Evolutionary conservation across 2,888 invertebrate species (phyloP), one percentile per base, ranked within the genome.

Genomic region (Pyralis farinalis): DNA sequence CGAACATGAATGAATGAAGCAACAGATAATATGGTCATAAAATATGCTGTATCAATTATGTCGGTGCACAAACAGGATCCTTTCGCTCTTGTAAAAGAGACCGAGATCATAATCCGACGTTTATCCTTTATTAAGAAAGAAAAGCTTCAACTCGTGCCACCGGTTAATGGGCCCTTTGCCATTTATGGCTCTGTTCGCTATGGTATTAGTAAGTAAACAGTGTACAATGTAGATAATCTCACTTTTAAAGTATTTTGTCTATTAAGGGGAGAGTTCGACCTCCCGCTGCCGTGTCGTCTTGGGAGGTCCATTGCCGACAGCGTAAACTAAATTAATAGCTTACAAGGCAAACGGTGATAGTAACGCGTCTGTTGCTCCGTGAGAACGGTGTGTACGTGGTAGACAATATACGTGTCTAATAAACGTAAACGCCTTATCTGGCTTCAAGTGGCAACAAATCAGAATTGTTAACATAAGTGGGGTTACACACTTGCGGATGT

Each of bases 261-360:
- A 79, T 74, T 68, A 70, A 61, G 64, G 70, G 59, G 58, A 63
- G 50, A 62, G 53, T 46, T 48, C 58, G 67, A 62, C 70, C 68
- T 60, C 67, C 63, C 67, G 65, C 57, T 51, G 45, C 44, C 16
- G 16, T 16, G 16, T 48, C 44, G 41, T 45, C 51, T 67, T 86
- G 86, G 86, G 86, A 74, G 86, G 86, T 85, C 86, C 63, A 36
- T n/a, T 47, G 55, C 4, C 16, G 16, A 16, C 42, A 57, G 55
- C 53, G 63, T 49, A 48, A 52, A 51, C 62, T 58, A 63, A 77
- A 79, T 80, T 79, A 83, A 83, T 80, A 75, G 71, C 65, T 71
- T 63, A 72, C 71, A 70, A 61, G 53, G 54, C 51, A 55, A 62
- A 68, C 47, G 53, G 53, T 46, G 66, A 70, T 65, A 64, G 51